phyloP scores from a whole-genome alignment of 2,888 invertebrate genomes.

The Schizaphis graminum region DNA sequence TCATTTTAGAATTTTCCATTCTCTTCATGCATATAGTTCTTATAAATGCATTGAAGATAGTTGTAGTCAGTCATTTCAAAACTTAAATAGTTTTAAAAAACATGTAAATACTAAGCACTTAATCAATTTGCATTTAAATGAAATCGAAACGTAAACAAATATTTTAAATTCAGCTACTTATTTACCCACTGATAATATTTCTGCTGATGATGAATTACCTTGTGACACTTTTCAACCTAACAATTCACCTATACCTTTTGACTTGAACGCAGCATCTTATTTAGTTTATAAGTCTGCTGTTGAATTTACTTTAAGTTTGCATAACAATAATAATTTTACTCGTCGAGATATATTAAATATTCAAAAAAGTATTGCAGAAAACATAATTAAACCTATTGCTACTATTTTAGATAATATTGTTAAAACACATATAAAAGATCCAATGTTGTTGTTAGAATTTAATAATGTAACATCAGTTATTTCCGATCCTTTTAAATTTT shows the following conservation, averaged over 20 bases:
- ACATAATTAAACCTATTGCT: conserved; percentile 19
- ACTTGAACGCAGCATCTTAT: not conserved
- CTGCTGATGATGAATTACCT: too few species aligned
- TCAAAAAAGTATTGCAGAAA: not conserved
- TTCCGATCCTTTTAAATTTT: not conserved
- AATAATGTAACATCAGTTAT: conserved; percentile 1
- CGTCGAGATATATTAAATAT: not conserved
- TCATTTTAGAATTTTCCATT: not conserved
- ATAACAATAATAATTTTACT: conserved; percentile 36
- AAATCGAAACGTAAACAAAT: too few species aligned
- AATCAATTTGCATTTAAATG: too few species aligned
- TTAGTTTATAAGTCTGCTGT: conserved; percentile 8
- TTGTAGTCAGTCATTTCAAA: not conserved
- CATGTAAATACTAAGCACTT: not conserved
- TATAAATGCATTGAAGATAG: too few species aligned
- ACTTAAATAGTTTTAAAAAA: conserved; percentile 17
- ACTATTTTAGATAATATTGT: conserved; percentile 2
- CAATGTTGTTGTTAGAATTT: conserved; percentile 1
- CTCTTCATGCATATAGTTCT: too few species aligned
- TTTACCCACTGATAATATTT: too few species aligned
- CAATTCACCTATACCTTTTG: not conserved
- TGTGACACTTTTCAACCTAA: not conserved
- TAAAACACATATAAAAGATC: not conserved
- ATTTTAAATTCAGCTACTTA: too few species aligned
- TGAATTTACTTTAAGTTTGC: not conserved